These are phyloP conservation scores for Hypanus sabinus DNA, from an alignment of 2,113 vertebrate genomes.

Conservation along the genomic window DNA sequence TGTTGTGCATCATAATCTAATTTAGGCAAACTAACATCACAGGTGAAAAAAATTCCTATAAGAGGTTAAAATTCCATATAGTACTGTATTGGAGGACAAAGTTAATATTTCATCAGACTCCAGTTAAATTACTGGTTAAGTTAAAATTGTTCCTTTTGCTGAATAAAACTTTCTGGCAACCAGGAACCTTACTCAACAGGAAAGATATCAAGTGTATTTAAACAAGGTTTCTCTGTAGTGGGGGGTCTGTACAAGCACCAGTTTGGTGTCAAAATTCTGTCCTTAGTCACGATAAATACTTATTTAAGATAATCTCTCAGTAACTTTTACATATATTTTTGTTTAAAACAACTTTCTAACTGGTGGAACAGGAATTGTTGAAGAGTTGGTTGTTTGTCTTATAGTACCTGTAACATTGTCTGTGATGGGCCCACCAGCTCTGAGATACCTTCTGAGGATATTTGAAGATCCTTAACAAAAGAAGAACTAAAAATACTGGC, in stretches of 20 bases:
- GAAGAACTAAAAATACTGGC: background rate
- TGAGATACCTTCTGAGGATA: background rate
- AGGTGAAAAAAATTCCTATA: background rate
- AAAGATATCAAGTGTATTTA: background rate
- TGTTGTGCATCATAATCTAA: background rate
- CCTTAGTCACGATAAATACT: background rate
- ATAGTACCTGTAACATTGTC: background rate
- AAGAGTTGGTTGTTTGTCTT: background rate
- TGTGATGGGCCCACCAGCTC: background rate
- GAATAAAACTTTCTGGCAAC: background rate
- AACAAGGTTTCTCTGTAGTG: background rate
- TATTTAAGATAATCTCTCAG: background rate
- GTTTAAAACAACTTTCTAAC: background rate
- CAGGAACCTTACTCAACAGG: background rate
- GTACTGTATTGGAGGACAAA: background rate
- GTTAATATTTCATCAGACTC: background rate
- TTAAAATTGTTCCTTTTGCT: background rate
- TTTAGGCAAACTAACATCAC: background rate
- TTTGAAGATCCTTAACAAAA: background rate
- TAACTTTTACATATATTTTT: background rate
- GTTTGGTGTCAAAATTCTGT: background rate
- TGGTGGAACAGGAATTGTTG: background rate
- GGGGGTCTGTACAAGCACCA: background rate
- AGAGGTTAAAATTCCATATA: background rate
- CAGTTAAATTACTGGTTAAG: background rate